Base-by-base conservation (phyloP, 2,888 invertebrate genomes). In the Trilocha varians region DNA sequence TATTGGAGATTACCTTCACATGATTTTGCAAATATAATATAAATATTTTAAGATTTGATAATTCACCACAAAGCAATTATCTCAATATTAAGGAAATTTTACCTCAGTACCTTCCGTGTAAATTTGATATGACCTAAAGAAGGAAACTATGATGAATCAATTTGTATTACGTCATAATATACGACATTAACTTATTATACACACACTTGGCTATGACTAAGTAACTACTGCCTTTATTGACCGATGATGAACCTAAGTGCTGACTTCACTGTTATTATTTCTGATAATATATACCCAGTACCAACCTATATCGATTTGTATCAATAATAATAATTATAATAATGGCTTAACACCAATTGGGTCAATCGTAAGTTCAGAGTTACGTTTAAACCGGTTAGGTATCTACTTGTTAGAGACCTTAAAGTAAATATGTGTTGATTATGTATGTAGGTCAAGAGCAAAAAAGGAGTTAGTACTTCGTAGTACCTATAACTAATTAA, bases 121-220 rank as follows among this genome's bases (percentile, higher is more conserved):
- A 3, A 42, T 44, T 39, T 11, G 17, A 11, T 33, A 32, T 32
- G 38, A 34, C 3, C 35, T 45, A 47, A 41, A 45, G 45, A 52
- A 58, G 52, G 55, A 49, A 53, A 47, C 42, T 43, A 56, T 52
- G 55, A 52, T 60, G 48, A 55, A 55, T 62, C 55, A 47, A 57
- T 56, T 49, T 32, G 41, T 45, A 48, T 60, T 57, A 57, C 62
- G 62, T 62, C 60, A 49, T 40, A 40, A 25, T 25, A 25, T 40
- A 16, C 37, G 34, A 38, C 40, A 40, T 15, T 25, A 38, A 15
- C 16, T 11, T 14, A 36, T 15, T 14, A 36, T 36, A 36, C 15
- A 34, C 2, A 34, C 1, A n/a, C 5, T 2, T 14, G n/a, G 34
- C 16, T 36, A 16, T 36, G 15, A 36, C 8, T 15, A 9, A 16